Evolutionary conservation across 1,140 invertebrate species (phyloP), one percentile per base, ranked within the genome.

Genomic region (Yoshiicerus persimilis): DNA sequence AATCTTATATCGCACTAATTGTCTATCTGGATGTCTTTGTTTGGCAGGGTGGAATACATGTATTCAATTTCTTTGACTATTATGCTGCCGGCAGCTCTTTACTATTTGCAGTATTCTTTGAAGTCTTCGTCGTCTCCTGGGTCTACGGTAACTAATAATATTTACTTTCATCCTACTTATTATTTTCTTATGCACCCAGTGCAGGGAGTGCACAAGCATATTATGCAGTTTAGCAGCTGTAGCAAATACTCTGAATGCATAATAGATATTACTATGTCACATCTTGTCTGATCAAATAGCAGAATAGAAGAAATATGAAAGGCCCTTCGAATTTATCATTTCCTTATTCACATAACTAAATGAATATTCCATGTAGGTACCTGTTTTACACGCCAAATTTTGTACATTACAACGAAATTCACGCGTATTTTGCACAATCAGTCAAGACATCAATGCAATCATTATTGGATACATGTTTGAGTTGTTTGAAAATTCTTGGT

Each of bases 71-170:
- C 38, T 93, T 98, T 88, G 96, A 97, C 92, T 95, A 95, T 1
- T 97, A 97, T 91, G 96, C 96, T 16, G 96, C 97, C 27, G 96
- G 97, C 2, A 96, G 97, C 90, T 96, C 97, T 10, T 94, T 98
- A 23, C 93, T 98, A 1, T 97, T 97, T 92, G 96, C 97, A 30
- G 97, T 97, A 2, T 95, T 97, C 77, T 95, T 97, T 90, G 97
- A 98, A 93, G 95, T 96, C n/a, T 93, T 97, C 11, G 96, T 96
- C 13, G 96, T 98, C 0, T 97, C 96, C 39, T 98, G 97, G 97
- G 96, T 97, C 91, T 98, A 98, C 91, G 96, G 96, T 96, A 94
- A 92, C 88, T 56, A 56, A 56, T n/a, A n/a, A 16, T 56, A 56
- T n/a, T 56, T n/a, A n/a, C 47, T 85, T 27, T 10, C 64, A 27